Base-by-base conservation (phyloP, 2,113 vertebrate genomes). In the Formicarius rufipectus region DNA sequence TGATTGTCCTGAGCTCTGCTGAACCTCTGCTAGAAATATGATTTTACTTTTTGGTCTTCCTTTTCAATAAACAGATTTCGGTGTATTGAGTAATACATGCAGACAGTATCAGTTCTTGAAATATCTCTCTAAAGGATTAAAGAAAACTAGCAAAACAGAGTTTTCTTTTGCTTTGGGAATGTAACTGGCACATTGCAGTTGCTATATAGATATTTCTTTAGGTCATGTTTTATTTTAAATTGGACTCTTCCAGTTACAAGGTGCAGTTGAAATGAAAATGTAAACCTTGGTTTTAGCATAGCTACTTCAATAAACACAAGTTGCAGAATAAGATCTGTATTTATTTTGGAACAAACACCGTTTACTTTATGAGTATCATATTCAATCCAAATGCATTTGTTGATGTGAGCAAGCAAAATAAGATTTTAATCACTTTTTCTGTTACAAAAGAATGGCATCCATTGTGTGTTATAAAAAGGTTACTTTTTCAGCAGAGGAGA, bases 361-460 rank as follows among this genome's bases (percentile, higher is more conserved):
- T 91, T 93, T 96, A 69, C 44, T 93, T 87, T 82, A 77, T 53
- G 69, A 87, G 37, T 62, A 89, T 59, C 23, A 1, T 58, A 50
- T 93, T 92, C 90, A 85, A 87, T 82, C 64, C 68, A 80, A 91
- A 59, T 67, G 63, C 39, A 71, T 47, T 88, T 90, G 71, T 93
- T 86, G 8, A 5, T 92, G 39, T 47, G 39, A 88, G 30, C 42
- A 78, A 71, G 55, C 16, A 53, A 93, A 96, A 59, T 37, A 42
- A 25, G 59, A 68, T 96, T 90, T 95, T 84, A 86, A 96, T 91
- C 45, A 86, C 35, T 83, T 88, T 94, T 85, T 77, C 42, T 83
- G 1, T 67, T 77, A 63, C 45, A 58, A 83, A 83, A 88, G 33
- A 90, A 77, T 55, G 33, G 5, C n/a, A 82, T 88, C 59, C 64